Percentiles rank a stretch among this genome's conserved stretches.
These are phyloP conservation scores for Aptenodytes patagonicus DNA, from an alignment of 2,113 vertebrate genomes.

Conservation along the genomic window DNA sequence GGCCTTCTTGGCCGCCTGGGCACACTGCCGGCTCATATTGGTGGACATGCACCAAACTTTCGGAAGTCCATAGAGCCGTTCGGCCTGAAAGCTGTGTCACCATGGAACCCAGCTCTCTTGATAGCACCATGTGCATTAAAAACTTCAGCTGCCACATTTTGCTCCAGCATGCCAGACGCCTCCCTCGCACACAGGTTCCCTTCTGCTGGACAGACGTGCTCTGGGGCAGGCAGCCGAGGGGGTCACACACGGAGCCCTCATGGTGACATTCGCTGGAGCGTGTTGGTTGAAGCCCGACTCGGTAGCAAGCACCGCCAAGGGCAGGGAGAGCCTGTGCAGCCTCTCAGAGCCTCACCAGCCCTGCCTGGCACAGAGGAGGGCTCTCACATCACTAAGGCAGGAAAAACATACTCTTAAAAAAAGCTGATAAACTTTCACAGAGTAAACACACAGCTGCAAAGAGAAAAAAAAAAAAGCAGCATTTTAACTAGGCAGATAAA, in stretches of 20 bases:
- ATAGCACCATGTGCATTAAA: neutral
- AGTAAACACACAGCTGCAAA: neutral
- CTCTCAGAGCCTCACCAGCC: neutral
- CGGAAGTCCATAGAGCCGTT: neutral
- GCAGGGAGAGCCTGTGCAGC: neutral
- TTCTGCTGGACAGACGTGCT: rapidly evolving
- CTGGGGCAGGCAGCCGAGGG: neutral
- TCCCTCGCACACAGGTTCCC: neutral
- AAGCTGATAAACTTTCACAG: neutral
- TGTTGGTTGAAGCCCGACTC: neutral
- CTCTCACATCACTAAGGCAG: neutral
- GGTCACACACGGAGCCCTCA: neutral
- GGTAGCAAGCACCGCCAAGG: neutral
- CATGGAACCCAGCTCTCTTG: neutral
- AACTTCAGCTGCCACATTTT: neutral
- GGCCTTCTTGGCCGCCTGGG: neutral
- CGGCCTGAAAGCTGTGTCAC: rapidly evolving
- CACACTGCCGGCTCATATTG: neutral
- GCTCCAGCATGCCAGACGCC: neutral
- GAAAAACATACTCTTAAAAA: neutral
- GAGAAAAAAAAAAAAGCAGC: neutral
- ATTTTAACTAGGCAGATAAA: neutral
- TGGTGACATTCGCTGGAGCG: rapidly evolving
- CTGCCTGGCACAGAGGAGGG: neutral
- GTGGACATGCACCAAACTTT: neutral